Evolutionary conservation across 2,113 vertebrate species (phyloP), one percentile per base, ranked within the genome.

Genomic region (Athene noctua): DNA sequence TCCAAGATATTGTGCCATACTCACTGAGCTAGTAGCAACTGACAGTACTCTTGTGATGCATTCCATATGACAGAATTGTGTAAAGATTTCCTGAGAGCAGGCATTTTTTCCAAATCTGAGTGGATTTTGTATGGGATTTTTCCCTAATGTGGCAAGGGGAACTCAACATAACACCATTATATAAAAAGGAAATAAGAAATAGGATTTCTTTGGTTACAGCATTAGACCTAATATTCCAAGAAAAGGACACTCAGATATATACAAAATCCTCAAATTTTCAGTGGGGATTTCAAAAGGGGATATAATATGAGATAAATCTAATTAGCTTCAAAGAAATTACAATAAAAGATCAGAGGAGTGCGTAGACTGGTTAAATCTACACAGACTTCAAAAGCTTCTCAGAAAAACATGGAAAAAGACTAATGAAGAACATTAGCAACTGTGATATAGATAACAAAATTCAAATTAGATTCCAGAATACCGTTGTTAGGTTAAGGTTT

Each of bases 311-410:
- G 68, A 88, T 54, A 88, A 95, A 92, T 36, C 55, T 86, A 94
- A 93, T 93, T 91, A 95, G 29, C 72, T 87, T 40, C 34, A 94
- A 81, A 61, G 44, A 96, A 92, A 80, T 63, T 10, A 79, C 86
- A 87, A 49, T 72, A 59, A 89, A 19, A 86, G 68, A 91, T 81
- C 75, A 94, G 68, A 94, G 61, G 47, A 92, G 4, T n/a, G 13
- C 91, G 40, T 4, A 91, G 52, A 61, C 61, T 75, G 9, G 19
- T 68, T 94, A 84, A 93, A 86, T 62, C 57, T 72, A 67, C 21
- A 52, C 0, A 3, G 36, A 88, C 34, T 87, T 94, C 83, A 94
- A 94, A 96, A 81, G 47, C 25, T 74, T 79, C 55, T 94, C 52
- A 92, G 57, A 87, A 91, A 88, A 86, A 63, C 12, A 16, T 25